Percentiles rank a stretch among this genome's conserved stretches.
Conservation (phyloP, 2,113 vertebrate genomes). For the Apaloderma vittatum region DNA sequence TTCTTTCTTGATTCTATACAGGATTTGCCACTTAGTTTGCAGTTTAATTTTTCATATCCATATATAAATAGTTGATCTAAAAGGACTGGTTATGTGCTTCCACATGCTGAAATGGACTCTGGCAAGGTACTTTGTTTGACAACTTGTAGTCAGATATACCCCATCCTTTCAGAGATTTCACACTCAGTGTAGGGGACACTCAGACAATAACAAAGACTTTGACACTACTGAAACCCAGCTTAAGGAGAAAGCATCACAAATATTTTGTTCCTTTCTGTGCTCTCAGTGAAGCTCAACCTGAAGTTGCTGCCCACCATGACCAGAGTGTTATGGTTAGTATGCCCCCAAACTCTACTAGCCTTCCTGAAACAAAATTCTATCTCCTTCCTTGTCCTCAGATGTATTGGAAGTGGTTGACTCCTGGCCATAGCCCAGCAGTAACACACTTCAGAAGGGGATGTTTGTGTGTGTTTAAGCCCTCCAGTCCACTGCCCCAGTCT, state of each 20-base stretch:
- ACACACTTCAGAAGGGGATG: accelerated
- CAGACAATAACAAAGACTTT: neutral
- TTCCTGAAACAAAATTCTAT: neutral
- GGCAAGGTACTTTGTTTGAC: neutral
- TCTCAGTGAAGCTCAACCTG: neutral
- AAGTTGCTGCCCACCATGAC: neutral
- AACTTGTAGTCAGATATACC: neutral
- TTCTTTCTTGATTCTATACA: neutral
- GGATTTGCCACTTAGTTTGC: neutral
- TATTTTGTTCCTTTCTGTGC: neutral
- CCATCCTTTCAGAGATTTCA: neutral
- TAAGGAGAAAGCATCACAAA: neutral
- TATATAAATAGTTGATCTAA: neutral
- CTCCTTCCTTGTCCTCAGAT: neutral
- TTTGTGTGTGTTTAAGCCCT: neutral
- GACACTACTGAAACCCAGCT: neutral
- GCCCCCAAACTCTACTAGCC: neutral
- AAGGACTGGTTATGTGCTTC: neutral
- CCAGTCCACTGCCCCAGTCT: neutral
- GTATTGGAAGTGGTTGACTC: neutral
- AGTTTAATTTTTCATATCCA: neutral
- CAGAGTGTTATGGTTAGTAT: neutral
- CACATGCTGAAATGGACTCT: neutral
- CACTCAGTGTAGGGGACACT: neutral
- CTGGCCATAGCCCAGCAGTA: neutral